Evolutionary conservation across 2,888 invertebrate genomes (phyloP).

Genomic region (Eilema griseolum): DNA sequence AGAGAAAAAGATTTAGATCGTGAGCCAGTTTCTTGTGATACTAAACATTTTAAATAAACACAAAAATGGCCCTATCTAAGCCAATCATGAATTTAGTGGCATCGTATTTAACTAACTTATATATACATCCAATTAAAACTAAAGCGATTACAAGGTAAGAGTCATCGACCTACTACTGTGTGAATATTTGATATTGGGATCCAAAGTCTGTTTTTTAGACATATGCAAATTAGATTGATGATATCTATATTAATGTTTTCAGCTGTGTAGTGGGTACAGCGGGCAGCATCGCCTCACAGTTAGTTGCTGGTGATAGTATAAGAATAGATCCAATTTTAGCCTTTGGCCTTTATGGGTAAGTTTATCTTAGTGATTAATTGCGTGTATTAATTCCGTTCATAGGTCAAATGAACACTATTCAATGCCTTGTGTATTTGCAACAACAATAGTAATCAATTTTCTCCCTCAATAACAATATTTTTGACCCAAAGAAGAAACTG

Average conservation of each 20-base stretch:
- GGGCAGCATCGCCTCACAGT: slow-evolving; percentile 91
- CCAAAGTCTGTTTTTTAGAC: slow-evolving; percentile 39
- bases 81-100: slow-evolving; percentile 90
- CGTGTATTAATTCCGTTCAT: not conserved
- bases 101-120: slow-evolving; percentile 91
- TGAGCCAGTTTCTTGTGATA: slow-evolving; percentile 35
- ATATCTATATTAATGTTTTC: slow-evolving; percentile 53
- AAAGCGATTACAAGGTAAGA: slow-evolving; percentile 93
- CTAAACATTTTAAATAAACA: slow-evolving; percentile 16
- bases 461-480: no score
- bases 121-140: slow-evolving; percentile 91
- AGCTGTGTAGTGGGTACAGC: slow-evolving; percentile 91
- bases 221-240: not conserved
- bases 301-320: slow-evolving; percentile 88
- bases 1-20: slow-evolving; percentile 33
- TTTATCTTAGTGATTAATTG: slow-evolving; percentile 11
- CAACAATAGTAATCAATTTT: no score
- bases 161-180: slow-evolving; percentile 7
- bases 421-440: no score
- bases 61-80: slow-evolving; percentile 89
- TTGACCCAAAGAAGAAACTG: no score
- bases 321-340: slow-evolving; percentile 90
- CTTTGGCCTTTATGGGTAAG: slow-evolving; percentile 92
- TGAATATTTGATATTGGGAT: slow-evolving; percentile 25
- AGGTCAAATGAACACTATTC: not conserved